phyloP scores from a whole-genome alignment of 2,888 invertebrate species.

The Lepidochitona cinerea region DNA sequence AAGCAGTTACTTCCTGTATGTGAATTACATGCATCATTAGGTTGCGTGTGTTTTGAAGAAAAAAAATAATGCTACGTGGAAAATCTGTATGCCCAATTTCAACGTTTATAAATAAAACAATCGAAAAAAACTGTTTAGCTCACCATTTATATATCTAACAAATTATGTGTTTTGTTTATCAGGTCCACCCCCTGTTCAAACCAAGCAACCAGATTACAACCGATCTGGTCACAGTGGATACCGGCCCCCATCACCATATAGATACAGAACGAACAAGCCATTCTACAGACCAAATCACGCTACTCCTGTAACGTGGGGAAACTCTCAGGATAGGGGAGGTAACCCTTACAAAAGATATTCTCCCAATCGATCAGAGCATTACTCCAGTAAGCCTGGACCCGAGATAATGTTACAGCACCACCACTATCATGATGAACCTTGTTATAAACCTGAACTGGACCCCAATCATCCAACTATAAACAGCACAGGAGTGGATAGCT shows the following conservation, averaged over 20 bases:
- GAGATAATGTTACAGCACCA: conserved; percentile 52
- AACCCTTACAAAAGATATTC: not conserved
- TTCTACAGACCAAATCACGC: not conserved
- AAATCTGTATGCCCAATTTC: too few species aligned
- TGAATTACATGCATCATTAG: too few species aligned
- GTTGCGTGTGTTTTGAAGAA: too few species aligned
- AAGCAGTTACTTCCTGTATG: too few species aligned
- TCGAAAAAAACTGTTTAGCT: too few species aligned
- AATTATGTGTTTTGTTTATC: too few species aligned
- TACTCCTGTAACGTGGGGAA: not conserved
- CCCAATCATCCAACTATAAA: not conserved
- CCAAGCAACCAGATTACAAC: too few species aligned
- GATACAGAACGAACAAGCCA: not conserved
- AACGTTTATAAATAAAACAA: too few species aligned
- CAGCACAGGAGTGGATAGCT: not conserved
- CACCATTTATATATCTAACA: too few species aligned
- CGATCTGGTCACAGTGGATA: too few species aligned
- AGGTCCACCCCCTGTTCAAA: too few species aligned
- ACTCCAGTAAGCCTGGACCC: not conserved
- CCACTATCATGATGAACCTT: conserved; percentile 44
- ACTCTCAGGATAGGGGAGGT: not conserved
- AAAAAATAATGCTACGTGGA: too few species aligned
- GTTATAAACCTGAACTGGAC: not conserved
- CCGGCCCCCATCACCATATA: not conserved
- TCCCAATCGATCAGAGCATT: not conserved